Conservation (phyloP, 2,797 vertebrate species). For the Sarcoramphus papa region DNA sequence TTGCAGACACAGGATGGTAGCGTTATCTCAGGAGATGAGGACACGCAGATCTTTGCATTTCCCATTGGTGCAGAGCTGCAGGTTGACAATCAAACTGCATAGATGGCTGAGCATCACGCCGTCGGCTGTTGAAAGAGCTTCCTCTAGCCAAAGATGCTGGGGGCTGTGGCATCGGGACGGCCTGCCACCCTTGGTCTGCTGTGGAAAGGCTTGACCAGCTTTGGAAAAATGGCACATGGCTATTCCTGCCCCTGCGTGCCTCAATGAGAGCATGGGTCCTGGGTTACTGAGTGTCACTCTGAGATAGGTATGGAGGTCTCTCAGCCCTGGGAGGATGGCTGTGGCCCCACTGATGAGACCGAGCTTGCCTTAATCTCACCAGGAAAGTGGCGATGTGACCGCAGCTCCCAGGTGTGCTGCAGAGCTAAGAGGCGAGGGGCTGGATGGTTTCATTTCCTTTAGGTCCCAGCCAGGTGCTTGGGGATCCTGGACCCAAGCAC, state of each 20-base stretch:
- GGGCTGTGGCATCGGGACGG: accelerated
- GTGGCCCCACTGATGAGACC: background rate
- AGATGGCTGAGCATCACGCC: background rate
- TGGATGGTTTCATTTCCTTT: background rate
- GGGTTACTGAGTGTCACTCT: background rate
- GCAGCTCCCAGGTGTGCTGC: background rate
- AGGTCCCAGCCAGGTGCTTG: background rate
- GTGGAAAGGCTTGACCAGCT: background rate
- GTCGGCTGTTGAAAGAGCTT: background rate
- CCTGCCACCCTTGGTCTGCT: background rate
- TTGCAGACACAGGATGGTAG: background rate
- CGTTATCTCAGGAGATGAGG: background rate
- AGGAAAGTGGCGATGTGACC: background rate
- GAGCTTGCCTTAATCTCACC: background rate
- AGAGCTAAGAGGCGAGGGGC: background rate
- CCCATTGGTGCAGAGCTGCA: background rate
- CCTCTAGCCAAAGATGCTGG: background rate
- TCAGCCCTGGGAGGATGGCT: background rate
- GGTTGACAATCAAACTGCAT: background rate
- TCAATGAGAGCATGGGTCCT: background rate
- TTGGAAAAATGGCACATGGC: background rate
- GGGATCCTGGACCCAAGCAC: background rate
- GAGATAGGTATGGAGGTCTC: background rate
- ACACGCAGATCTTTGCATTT: background rate
- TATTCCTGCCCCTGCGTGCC: background rate